These are phyloP conservation scores for Bruchidius siliquastri DNA, from an alignment of 2,888 invertebrate species.

Conservation along the genomic window DNA sequence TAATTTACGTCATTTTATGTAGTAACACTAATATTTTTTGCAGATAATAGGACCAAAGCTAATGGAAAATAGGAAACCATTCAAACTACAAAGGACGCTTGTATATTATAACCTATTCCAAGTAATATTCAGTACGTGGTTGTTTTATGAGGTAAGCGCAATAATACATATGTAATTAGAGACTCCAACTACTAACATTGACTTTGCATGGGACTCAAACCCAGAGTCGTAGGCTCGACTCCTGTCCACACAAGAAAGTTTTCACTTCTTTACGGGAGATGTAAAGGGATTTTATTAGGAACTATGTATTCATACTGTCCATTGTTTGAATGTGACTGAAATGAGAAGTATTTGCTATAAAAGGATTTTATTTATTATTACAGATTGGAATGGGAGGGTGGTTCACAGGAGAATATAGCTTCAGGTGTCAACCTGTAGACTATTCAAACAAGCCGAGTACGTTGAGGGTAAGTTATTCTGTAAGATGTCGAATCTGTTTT, in stretches of 20 bases:
- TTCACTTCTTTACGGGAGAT: no score
- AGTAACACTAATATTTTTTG: no score
- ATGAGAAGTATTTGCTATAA: no score
- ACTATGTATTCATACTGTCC: no score
- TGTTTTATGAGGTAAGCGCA: slow-evolving; percentile 81
- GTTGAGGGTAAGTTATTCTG: slow-evolving; percentile 73
- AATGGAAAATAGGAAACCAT: slow-evolving; percentile 90
- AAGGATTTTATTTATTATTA: no score
- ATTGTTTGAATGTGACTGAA: no score
- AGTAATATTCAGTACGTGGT: slow-evolving; percentile 85
- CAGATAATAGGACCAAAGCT: slow-evolving; percentile 79
- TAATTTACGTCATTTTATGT: no score
- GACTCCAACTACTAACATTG: background rate
- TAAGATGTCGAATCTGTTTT: slow-evolving; percentile 3
- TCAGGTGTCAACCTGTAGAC: slow-evolving; percentile 95
- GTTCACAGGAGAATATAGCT: slow-evolving; percentile 92
- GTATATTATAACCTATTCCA: slow-evolving; percentile 69
- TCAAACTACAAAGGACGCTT: slow-evolving; percentile 62
- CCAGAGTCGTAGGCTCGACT: no score
- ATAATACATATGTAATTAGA: background rate
- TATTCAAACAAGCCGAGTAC: slow-evolving; percentile 88
- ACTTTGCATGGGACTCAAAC: background rate
- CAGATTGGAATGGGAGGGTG: slow-evolving; percentile 87
- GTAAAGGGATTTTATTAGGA: no score
- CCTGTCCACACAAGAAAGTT: no score